Base-by-base conservation (phyloP, 2,888 invertebrate genomes). In the Synergus japonicus region DNA sequence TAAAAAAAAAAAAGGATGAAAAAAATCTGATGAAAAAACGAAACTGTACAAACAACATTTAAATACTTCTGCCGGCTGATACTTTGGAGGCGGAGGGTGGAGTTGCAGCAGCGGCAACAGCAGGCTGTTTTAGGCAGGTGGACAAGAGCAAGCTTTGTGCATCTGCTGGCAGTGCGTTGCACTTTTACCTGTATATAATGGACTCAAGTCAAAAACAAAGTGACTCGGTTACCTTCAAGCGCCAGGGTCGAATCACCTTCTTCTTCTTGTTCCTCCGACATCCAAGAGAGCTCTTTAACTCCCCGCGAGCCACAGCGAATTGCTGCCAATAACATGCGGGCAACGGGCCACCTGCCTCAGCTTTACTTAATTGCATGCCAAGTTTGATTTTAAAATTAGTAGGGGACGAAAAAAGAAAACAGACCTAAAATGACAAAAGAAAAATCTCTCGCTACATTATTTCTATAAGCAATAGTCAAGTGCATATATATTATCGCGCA, bases 81-180 rank as follows among this genome's bases (percentile, higher is more conserved):
- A 66, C 49, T 69, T 69, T 46, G 49, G 46, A 15, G 69, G 46
- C 15, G 29, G 29, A 22, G 49, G 46, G 69, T 69, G 69, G 46
- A 69, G 69, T 83, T 81, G 79, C 83, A 79, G 79, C 76, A 54
- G 54, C 66, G 78, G 77, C 78, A 77, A 80, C 86, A 86, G 83
- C 86, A 81, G 84, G 83, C 84, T 81, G 79, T 65, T 83, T 83
- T 83, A 81, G 84, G 86, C 87, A 87, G 87, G 87, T 87, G 86
- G 87, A 82, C 86, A 78, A 65, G 83, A 83, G 83, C 84, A 85
- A 87, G 85, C 88, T 88, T 87, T 86, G 86, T 86, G 86, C 87
- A 88, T 88, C 87, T 87, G 84, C 83, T 84, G 81, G 82, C 85
- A 83, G 83, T 85, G 85, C 88, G 81, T 87, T 88, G 86, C 79